A percentile compares a stretch with the other conserved stretches of the same genome.
These are phyloP conservation scores for Botrylloides violaceus DNA, from an alignment of 23 tunicate genomes.

Conservation along the genomic window DNA sequence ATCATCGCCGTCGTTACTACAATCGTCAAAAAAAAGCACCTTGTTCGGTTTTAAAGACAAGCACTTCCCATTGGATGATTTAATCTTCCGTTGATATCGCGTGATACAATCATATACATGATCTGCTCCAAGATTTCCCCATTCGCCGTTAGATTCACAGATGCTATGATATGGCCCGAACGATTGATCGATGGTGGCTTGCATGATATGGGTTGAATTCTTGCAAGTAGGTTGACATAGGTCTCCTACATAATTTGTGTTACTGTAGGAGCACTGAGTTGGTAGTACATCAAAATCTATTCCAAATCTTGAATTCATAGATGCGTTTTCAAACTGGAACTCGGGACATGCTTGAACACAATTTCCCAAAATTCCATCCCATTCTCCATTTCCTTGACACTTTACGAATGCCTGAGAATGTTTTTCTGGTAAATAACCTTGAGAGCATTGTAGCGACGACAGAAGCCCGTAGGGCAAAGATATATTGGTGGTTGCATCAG, in stretches of 20 bases:
- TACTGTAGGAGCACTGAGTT: too few relatives aligned
- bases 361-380: not conserved
- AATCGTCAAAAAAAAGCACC: too few relatives aligned
- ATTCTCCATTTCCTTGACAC: constrained; percentile 23
- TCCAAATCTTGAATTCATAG: not conserved
- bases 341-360: not conserved
- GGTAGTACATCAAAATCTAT: constrained; percentile 3
- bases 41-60: too few relatives aligned
- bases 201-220: too few relatives aligned
- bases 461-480: not conserved
- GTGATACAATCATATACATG: too few relatives aligned
- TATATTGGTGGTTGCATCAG: not conserved
- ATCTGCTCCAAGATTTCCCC: too few relatives aligned
- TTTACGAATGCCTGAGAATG: not conserved
- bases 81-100: too few relatives aligned
- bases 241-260: constrained; percentile 34
- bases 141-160: too few relatives aligned
- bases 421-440: constrained; percentile 3
- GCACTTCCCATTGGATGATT: too few relatives aligned
- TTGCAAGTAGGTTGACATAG: constrained; percentile 21
- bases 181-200: too few relatives aligned
- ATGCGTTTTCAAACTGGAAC: not conserved
- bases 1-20: not conserved
- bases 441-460: constrained; percentile 9
- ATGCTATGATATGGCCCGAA: too few relatives aligned